Evolutionary conservation across 2,888 invertebrate genomes (phyloP), one percentile per base, ranked within the genome.

Genomic region (Limnephilus lunatus): DNA sequence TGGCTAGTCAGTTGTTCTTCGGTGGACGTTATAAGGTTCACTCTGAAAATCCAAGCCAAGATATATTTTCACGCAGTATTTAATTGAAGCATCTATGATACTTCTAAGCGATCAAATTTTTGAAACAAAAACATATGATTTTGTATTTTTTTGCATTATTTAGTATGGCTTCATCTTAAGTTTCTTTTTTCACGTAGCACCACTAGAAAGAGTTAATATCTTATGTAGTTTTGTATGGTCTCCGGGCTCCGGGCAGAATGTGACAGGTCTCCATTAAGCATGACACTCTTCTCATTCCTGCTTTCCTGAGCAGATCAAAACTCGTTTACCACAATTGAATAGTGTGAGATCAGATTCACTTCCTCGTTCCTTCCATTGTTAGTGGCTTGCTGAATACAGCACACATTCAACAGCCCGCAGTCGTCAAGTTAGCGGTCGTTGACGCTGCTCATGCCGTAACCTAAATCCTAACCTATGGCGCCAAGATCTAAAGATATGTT

Each of bases 291-390:
- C 53, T 30, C 31, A 12, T 88, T 68, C 53, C n/a, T 32, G 88
- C 53, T 88, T 68, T 86, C 35, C 35, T 86, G 88, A 32, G 53
- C 68, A 88, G 32, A 68, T 88, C 88, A 68, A 35, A 88, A 88
- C 88, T 68, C 88, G 88, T 88, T 87, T 88, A 88, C n/a, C 53
- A 88, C 88, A 88, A 88, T 88, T 53, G 68, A 88, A 88, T 68
- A 31, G 88, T 88, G 88, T 53, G 68, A 32, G 88, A 88, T 88
- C 88, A 88, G 88, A 88, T 68, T 88, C 88, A 88, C 88, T 88
- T 88, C 88, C 88, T 68, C 15, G 88, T 88, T 32, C 30, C 53
- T 31, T 53, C 88, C 53, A 88, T 88, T 88, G 88, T 88, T 88
- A n/a, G 68, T n/a, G 68, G 68, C 68, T 68, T 68, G 88, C 32